These are phyloP conservation scores for Stegostoma tigrinum DNA, from an alignment of 2,113 vertebrate genomes.

Conservation along the genomic window DNA sequence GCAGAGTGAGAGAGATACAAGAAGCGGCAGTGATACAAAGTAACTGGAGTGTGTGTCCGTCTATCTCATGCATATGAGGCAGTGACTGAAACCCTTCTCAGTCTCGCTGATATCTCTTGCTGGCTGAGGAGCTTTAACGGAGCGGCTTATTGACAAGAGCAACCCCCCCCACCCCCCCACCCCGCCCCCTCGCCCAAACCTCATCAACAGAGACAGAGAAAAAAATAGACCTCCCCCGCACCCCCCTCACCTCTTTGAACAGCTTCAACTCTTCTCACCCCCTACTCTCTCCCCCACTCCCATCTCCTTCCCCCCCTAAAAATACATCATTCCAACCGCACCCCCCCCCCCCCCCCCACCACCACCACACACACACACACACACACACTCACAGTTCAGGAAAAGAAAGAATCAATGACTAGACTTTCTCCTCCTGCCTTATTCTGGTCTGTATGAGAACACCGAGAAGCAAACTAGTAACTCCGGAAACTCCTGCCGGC, in stretches of 20 bases:
- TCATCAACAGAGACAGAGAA: not conserved
- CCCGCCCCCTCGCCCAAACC: no score
- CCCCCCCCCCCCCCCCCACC: no score
- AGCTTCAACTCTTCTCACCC: slow-evolving; percentile 46
- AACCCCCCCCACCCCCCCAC: not conserved
- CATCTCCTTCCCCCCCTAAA: slow-evolving; percentile 26
- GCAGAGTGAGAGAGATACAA: not conserved
- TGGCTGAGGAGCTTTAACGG: not conserved
- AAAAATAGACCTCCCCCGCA: slow-evolving; percentile 16
- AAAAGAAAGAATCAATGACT: slow-evolving; percentile 42
- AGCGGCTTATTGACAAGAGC: not conserved
- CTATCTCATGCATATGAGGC: slow-evolving; percentile 5
- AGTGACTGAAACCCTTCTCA: slow-evolving; percentile 21
- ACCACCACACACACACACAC: not conserved
- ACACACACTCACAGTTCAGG: not conserved
- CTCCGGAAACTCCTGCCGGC: slow-evolving; percentile 71
- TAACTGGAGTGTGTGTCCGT: slow-evolving; percentile 26
- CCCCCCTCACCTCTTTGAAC: slow-evolving; percentile 7
- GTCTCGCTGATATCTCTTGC: not conserved
- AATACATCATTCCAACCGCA: not conserved
- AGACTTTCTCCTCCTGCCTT: slow-evolving; percentile 45
- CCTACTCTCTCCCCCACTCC: slow-evolving; percentile 42
- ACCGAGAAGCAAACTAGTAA: slow-evolving; percentile 55
- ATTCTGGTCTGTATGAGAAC: slow-evolving; percentile 73
- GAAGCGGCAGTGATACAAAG: not conserved